A percentile compares a stretch with the other conserved stretches of the same genome.
Evolutionary conservation across 2,888 invertebrate genomes (phyloP).

Genomic region (Diarsia mendica): DNA sequence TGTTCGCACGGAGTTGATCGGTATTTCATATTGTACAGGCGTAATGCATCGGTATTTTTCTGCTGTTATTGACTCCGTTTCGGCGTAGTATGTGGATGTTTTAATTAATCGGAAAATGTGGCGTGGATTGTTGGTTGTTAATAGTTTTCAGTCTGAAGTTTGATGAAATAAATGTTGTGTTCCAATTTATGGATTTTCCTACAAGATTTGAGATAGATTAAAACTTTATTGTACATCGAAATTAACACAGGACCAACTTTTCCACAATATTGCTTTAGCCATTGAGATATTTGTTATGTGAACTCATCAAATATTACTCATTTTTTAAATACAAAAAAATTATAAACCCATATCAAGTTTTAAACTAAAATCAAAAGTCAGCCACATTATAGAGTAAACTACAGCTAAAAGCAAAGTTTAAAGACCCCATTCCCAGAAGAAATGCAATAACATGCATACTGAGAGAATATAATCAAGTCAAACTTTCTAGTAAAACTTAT

Average conservation of each 20-base stretch:
- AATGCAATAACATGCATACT: conserved; percentile 45
- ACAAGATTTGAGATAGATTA: background rate
- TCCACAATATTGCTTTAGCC: no score
- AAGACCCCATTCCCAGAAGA: conserved; percentile 9
- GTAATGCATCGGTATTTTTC: conserved; percentile 52
- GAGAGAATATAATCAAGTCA: conserved; percentile 42
- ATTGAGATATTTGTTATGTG: no score
- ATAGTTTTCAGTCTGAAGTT: background rate
- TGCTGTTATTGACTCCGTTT: conserved; percentile 27
- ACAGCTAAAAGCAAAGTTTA: conserved; percentile 32
- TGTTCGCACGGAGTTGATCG: conserved; percentile 57
- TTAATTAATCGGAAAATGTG: conserved; percentile 34
- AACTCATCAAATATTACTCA: no score
- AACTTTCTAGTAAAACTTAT: conserved; percentile 44
- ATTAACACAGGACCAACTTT: no score
- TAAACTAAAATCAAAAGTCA: background rate
- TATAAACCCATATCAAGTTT: background rate
- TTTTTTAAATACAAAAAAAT: no score
- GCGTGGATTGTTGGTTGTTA: conserved; percentile 8
- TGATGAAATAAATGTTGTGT: background rate
- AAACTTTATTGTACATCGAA: background rate
- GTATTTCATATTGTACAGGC: conserved; percentile 64
- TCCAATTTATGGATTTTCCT: background rate
- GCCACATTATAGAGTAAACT: background rate
- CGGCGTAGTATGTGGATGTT: conserved; percentile 3